Base-by-base conservation (phyloP, 2,113 vertebrate genomes). In the Hyaena hyaena region DNA sequence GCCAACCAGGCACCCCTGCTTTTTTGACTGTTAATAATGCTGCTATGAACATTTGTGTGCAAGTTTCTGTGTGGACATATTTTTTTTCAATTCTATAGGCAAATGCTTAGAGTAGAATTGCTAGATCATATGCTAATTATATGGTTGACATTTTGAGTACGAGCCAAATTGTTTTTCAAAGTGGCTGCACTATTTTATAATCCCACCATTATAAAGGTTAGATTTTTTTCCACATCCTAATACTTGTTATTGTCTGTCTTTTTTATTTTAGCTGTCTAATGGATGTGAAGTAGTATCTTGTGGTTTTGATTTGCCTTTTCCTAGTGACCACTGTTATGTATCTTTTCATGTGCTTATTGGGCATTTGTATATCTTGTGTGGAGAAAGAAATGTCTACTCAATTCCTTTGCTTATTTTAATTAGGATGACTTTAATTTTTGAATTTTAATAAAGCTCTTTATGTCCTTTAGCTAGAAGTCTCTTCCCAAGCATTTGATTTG, bases 401-500 rank as follows among this genome's bases (percentile, higher is more conserved):
- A 80, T 88, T 33, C 1, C 3, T 71, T 94, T 93, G 24, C 16
- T 21, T 81, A 83, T 69, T 92, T 92, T 94, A 87, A 82, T 24
- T 87, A 43, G 8, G 31, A 43, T 68, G 19, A 69, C 33, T 53
- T 76, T 69, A 55, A 74, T 55, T 65, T 76, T 85, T 94, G 50
- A 80, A 26, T 73, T 81, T 0, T 69, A 74, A 95, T 80, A 95
- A 43, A 86, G 33, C 68, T 68, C 63, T 74, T 24, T 94, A 74
- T n/a, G 28, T 17, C n/a, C 79, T 80, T n/a, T 80, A 39, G 48
- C 65, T n/a, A 33, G 1, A 48, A 90, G 5, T 19, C 28, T 61
- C 48, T 95, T 86, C 58, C 45, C 31, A 97, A 90, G 77, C 79
- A 80, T 26, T 71, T 93, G 28, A 92, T 87, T 87, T 91, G 23